phyloP scores from a whole-genome alignment of 1,140 invertebrate genomes.

The Nasonia longicornis region DNA sequence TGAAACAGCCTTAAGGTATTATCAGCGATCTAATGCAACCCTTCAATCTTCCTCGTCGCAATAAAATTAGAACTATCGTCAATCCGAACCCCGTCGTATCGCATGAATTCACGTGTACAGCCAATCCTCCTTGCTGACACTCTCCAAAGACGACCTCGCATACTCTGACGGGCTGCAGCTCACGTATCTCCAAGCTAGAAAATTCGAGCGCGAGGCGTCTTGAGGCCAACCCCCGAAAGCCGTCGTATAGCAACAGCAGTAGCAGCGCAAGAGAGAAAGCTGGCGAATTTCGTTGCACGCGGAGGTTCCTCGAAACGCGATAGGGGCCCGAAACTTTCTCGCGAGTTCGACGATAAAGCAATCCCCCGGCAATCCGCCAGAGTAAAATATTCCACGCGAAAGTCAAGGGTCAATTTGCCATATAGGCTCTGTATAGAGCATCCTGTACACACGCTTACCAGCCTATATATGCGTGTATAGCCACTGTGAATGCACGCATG shows the following conservation, averaged over 20 bases:
- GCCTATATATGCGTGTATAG: background rate
- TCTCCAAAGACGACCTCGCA: too few relatives aligned
- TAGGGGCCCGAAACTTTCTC: background rate
- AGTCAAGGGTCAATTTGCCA: background rate
- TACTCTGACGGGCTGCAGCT: too few relatives aligned
- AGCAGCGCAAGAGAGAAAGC: background rate
- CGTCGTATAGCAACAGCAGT: too few relatives aligned
- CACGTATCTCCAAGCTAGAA: background rate
- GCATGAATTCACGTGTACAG: too few relatives aligned
- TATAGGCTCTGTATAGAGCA: background rate
- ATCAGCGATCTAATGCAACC: too few relatives aligned
- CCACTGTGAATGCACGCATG: too few relatives aligned
- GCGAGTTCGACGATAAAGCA: slow-evolving; percentile 17
- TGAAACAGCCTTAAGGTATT: too few relatives aligned
- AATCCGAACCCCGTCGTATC: too few relatives aligned
- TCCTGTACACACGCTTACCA: too few relatives aligned
- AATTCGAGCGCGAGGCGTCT: background rate
- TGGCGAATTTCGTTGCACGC: background rate
- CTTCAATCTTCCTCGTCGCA: too few relatives aligned
- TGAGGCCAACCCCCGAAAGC: background rate
- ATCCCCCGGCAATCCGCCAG: slow-evolving; percentile 4
- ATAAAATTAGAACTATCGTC: too few relatives aligned
- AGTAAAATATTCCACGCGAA: slow-evolving; percentile 7
- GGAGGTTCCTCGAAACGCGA: background rate
- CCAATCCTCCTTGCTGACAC: too few relatives aligned